phyloP scores from a whole-genome alignment of 2,797 vertebrate genomes.

The Melopsittacus undulatus region DNA sequence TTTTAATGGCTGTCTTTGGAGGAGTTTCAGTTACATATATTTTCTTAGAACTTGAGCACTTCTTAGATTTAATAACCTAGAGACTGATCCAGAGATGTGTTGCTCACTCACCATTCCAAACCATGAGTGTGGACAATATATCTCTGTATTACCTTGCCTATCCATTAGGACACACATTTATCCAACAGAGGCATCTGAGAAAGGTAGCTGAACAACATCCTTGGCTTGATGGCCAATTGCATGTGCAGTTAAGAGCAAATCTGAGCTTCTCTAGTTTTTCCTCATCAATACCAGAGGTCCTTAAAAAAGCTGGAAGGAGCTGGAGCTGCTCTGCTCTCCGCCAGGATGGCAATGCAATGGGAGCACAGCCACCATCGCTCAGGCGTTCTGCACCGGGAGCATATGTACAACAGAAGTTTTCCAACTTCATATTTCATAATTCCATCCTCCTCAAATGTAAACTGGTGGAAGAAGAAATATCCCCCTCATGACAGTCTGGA shows the following conservation, averaged over 20 bases:
- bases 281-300: not conserved
- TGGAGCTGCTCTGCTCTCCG: not conserved
- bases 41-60: slow-evolving; percentile 51
- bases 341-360: accelerated
- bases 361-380: not conserved
- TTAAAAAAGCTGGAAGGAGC: not conserved
- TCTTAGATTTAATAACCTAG: not conserved
- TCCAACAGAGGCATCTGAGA: not conserved
- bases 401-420: not conserved
- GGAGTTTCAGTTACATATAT: slow-evolving; percentile 36
- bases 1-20: slow-evolving; percentile 53
- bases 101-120: slow-evolving; percentile 30
- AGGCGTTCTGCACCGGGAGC: not conserved
- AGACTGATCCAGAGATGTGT: not conserved
- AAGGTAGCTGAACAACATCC: not conserved
- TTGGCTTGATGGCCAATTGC: not conserved
- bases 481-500: not conserved
- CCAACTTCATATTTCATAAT: not conserved
- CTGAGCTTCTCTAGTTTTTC: not conserved
- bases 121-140: not conserved
- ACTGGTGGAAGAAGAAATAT: slow-evolving; percentile 17
- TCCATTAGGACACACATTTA: not conserved
- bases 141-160: not conserved
- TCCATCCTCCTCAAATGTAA: slow-evolving; percentile 5
- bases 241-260: not conserved